These are phyloP conservation scores for Archegozetes longisetosus DNA, from an alignment of 1,140 invertebrate genomes.

Conservation along the genomic window DNA sequence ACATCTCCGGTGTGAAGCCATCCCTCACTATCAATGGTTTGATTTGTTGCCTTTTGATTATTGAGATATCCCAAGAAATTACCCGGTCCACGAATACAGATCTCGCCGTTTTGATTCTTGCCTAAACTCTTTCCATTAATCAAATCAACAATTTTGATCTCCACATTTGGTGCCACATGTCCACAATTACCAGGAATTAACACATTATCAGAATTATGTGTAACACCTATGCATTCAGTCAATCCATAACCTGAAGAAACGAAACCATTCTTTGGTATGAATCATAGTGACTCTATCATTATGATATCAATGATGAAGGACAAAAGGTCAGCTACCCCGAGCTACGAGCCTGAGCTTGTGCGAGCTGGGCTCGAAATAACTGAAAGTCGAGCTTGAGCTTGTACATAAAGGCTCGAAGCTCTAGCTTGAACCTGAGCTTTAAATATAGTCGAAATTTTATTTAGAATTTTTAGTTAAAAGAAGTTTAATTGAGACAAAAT, in stretches of 20 bases:
- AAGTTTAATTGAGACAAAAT: too few species aligned
- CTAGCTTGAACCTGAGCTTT: too few species aligned
- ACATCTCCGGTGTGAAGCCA: slow-evolving; percentile 50
- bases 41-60: slow-evolving; percentile 51
- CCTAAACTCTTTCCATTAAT: slow-evolving; percentile 22
- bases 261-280: too few species aligned
- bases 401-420: too few species aligned
- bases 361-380: too few species aligned
- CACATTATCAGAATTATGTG: background rate
- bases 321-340: too few species aligned
- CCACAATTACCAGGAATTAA: slow-evolving; percentile 2
- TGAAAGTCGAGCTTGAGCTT: too few species aligned
- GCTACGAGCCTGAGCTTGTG: too few species aligned
- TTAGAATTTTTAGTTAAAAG: too few species aligned
- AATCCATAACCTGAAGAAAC: background rate
- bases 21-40: slow-evolving; percentile 46
- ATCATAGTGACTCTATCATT: too few species aligned
- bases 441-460: too few species aligned
- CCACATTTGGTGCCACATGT: background rate
- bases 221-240: background rate
- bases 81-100: slow-evolving; percentile 28
- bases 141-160: slow-evolving; percentile 27
- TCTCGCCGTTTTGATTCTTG: slow-evolving; percentile 26
- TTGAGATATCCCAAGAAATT: slow-evolving; percentile 48
- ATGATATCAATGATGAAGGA: too few species aligned